Conservation (phyloP, 2,797 vertebrate species). For the Synaphobranchus kaupii region DNA sequence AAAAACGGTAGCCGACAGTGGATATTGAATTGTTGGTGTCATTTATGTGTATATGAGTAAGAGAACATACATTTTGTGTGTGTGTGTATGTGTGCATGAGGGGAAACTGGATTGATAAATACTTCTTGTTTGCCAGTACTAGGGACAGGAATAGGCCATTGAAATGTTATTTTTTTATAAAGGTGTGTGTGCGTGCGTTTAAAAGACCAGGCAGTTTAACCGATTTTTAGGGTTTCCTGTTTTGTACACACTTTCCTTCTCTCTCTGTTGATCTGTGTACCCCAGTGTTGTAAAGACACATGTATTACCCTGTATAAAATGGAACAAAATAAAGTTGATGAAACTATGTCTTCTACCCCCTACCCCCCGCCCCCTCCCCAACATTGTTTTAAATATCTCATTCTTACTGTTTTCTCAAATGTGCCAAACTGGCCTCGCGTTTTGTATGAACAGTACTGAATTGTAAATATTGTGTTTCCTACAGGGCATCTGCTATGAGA, state of each 20-base stretch:
- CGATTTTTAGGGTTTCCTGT: not conserved
- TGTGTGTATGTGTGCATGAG: not conserved
- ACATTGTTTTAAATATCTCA: not conserved
- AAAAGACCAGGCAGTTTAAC: not conserved
- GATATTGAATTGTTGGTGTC: not conserved
- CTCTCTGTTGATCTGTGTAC: not conserved
- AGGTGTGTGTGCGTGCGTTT: not conserved
- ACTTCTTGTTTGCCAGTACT: not conserved
- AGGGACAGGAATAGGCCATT: not conserved
- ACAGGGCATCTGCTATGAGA: not conserved
- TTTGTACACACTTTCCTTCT: not conserved
- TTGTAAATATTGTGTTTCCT: not conserved
- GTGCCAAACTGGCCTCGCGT: no score
- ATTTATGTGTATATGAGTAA: not conserved
- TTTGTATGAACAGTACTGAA: not conserved
- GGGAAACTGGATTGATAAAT: not conserved
- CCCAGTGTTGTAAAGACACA: not conserved
- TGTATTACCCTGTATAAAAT: slow-evolving; percentile 2
- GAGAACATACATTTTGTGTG: not conserved
- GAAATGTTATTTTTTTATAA: not conserved
- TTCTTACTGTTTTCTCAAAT: no score
- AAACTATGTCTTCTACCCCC: not conserved
- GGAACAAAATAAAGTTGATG: slow-evolving; percentile 17
- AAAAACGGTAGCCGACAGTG: not conserved
- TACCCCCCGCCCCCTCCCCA: no score